Percentiles rank a stretch among this genome's conserved stretches.
These are phyloP conservation scores for Actinernus sp. DNA, from an alignment of 92 coral and sea anemone genomes.

Conservation along the genomic window DNA sequence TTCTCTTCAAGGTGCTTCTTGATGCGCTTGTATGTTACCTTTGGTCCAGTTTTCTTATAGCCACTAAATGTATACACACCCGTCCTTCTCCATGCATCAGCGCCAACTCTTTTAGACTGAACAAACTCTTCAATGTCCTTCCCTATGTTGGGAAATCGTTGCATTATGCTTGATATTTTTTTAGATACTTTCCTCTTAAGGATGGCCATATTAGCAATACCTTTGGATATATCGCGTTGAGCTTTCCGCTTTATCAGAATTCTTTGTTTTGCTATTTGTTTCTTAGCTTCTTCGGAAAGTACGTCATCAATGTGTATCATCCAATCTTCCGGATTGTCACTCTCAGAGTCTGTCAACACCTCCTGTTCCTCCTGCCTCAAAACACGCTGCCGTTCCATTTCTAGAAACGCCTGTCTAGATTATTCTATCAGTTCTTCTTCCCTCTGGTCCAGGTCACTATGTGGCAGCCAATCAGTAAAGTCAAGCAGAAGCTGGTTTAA, in stretches of 20 bases:
- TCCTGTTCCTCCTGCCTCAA: not conserved
- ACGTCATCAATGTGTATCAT: constrained; percentile 19
- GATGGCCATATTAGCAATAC: constrained; percentile 34
- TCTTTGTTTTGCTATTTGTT: constrained; percentile 59
- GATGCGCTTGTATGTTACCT: constrained; percentile 43
- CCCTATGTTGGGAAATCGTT: constrained; percentile 63
- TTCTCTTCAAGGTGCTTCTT: constrained; percentile 29
- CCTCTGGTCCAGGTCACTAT: constrained; percentile 1
- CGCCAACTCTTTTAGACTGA: constrained; percentile 47
- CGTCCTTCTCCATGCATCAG: constrained; percentile 72
- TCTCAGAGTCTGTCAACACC: constrained; percentile 26
- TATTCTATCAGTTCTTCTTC: constrained; percentile 20
- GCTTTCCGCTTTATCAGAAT: constrained; percentile 24
- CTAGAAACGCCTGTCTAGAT: constrained; percentile 16
- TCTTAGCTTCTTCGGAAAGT: constrained; percentile 30
- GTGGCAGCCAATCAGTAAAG: constrained; percentile 14
- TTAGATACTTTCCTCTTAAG: constrained; percentile 43
- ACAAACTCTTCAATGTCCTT: constrained; percentile 70
- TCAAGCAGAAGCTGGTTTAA: constrained; percentile 17
- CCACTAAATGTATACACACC: constrained; percentile 57
- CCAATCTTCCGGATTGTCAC: constrained; percentile 62
- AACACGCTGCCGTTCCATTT: constrained; percentile 4
- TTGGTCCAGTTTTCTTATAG: constrained; percentile 19
- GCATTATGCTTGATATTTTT: constrained; percentile 43
- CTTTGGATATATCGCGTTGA: constrained; percentile 24